Conservation (phyloP, 1,140 invertebrate species). For the Cotesia typhae region DNA sequence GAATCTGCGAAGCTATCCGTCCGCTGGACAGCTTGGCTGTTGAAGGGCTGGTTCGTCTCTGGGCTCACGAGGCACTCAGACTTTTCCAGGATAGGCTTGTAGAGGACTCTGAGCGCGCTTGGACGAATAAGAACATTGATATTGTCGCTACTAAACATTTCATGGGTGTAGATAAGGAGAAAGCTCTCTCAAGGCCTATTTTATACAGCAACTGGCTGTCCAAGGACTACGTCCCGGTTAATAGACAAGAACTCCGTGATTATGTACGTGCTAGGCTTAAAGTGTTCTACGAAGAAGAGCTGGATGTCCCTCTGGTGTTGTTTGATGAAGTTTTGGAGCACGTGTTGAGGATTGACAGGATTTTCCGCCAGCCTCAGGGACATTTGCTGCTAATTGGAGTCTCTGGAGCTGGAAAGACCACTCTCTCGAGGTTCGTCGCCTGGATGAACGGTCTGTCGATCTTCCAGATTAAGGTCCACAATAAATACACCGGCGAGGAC, state of each 20-base stretch:
- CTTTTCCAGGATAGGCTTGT: slow-evolving; percentile 97
- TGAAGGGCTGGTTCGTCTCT: slow-evolving; percentile 94
- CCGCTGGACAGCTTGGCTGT: slow-evolving; percentile 91
- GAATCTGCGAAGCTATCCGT: slow-evolving; percentile 97
- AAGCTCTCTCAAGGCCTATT: slow-evolving; percentile 89
- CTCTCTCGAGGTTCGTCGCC: slow-evolving; percentile 97
- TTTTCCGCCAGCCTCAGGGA: slow-evolving; percentile 98
- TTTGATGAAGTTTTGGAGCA: slow-evolving; percentile 99
- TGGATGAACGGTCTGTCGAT: slow-evolving; percentile 99
- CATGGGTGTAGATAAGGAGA: slow-evolving; percentile 86
- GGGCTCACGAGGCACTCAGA: slow-evolving; percentile 97
- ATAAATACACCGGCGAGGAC: slow-evolving; percentile 98
- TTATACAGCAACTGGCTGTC: slow-evolving; percentile 99
- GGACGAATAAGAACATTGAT: slow-evolving; percentile 99
- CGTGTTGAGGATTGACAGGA: slow-evolving; percentile 97
- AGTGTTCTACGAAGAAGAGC: slow-evolving; percentile 99
- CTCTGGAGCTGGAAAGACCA: slow-evolving; percentile 98
- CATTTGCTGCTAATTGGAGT: slow-evolving; percentile 97
- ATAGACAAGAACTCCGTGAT: slow-evolving; percentile 92
- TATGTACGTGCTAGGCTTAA: slow-evolving; percentile 97
- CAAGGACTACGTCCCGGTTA: slow-evolving; percentile 97
- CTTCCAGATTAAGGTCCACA: slow-evolving; percentile 98
- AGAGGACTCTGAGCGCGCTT: slow-evolving; percentile 91
- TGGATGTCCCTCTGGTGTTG: slow-evolving; percentile 96
- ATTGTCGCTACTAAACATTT: slow-evolving; percentile 94